phyloP scores from a whole-genome alignment of 2,113 vertebrate species.

The Podiceps cristatus region DNA sequence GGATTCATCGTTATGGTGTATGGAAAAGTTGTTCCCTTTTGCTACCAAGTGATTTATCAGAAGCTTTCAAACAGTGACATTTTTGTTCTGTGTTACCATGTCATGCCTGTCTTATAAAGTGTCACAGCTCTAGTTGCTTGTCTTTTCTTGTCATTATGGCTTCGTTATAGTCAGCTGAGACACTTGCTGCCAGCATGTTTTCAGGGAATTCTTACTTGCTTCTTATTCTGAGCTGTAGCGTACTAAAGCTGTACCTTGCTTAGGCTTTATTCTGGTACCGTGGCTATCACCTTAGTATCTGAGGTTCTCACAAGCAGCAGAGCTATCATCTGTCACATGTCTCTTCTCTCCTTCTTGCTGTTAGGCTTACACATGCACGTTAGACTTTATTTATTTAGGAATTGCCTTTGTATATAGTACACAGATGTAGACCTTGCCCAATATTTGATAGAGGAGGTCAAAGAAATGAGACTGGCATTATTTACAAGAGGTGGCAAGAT shows the following conservation, averaged over 20 bases:
- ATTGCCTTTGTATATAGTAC: neutral
- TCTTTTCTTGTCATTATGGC: slow-evolving; percentile 4
- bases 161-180: neutral
- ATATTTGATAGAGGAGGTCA: neutral
- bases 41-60: neutral
- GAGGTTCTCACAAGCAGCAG: neutral
- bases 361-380: neutral
- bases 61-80: slow-evolving; percentile 16
- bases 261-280: neutral
- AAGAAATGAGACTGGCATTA: neutral
- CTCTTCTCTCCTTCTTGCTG: neutral
- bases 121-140: slow-evolving; percentile 32
- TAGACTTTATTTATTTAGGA: neutral
- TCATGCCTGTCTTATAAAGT: neutral
- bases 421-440: neutral
- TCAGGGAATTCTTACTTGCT: neutral
- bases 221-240: neutral
- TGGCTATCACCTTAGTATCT: neutral
- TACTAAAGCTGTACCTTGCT: neutral
- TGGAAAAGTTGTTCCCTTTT: neutral
- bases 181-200: neutral
- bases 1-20: neutral
- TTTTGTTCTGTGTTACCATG: slow-evolving; percentile 15
- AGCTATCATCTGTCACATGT: neutral
- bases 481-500: neutral